phyloP scores from a whole-genome alignment of 1,140 invertebrate species.

The Drosophila nebulosa region DNA sequence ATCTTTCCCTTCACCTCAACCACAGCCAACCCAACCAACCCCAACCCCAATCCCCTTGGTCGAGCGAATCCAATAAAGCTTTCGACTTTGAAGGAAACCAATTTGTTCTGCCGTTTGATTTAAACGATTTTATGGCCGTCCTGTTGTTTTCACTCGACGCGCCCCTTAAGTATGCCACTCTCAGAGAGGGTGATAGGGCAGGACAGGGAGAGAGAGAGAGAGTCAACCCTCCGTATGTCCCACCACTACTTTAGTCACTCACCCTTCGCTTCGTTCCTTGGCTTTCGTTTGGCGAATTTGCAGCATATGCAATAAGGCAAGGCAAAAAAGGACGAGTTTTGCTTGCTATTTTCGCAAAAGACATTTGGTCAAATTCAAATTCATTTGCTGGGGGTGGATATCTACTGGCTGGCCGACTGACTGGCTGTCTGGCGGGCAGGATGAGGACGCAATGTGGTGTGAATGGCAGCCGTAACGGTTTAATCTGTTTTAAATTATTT shows the following conservation, averaged over 20 bases:
- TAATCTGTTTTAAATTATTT: conserved; percentile 80
- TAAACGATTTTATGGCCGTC: conserved; percentile 77
- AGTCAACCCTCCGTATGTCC: conserved; percentile 1
- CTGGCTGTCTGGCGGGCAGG: not conserved
- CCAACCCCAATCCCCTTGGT: not conserved
- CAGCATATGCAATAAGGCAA: conserved; percentile 65
- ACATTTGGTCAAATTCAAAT: conserved; percentile 79
- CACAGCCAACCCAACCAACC: not conserved
- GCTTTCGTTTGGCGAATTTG: conserved; percentile 63
- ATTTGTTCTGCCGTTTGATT: conserved; percentile 79
- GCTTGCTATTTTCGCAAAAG: conserved; percentile 50
- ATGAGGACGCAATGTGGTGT: conserved; percentile 46
- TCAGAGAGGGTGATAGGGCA: conserved; percentile 8
- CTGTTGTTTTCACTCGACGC: conserved; percentile 76
- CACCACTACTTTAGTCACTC: conserved; percentile 11
- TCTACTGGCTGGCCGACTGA: conserved; percentile 15
- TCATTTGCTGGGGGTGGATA: conserved; percentile 48
- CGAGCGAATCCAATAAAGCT: conserved; percentile 50
- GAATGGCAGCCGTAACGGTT: conserved; percentile 76
- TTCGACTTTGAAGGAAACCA: conserved; percentile 76
- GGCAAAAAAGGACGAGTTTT: conserved; percentile 43
- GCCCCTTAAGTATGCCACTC: conserved; percentile 76
- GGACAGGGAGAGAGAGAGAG: not conserved
- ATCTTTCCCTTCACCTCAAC: not conserved
- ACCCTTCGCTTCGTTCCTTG: conserved; percentile 10